These are phyloP conservation scores for Dendrolimus kikuchii DNA, from an alignment of 1,140 invertebrate species.

Conservation along the genomic window DNA sequence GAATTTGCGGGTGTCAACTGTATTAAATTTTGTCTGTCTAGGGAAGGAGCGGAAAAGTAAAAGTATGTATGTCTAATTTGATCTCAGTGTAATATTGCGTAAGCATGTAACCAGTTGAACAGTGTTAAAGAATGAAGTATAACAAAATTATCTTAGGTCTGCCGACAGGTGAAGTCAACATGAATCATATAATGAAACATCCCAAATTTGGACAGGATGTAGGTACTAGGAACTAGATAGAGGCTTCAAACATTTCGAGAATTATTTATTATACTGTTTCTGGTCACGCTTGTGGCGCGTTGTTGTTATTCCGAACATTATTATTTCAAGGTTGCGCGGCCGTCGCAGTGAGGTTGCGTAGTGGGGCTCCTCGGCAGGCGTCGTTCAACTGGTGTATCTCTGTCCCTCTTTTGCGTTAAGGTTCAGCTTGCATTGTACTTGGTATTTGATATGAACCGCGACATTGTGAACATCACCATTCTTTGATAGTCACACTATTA, in stretches of 20 bases:
- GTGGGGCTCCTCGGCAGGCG: conserved; percentile 68
- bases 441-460: conserved; percentile 52
- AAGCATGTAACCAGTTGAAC: too few species aligned
- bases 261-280: conserved; percentile 60
- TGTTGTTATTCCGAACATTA: conserved; percentile 70
- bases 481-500: conserved; percentile 38
- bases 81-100: too few species aligned
- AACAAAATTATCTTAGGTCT: too few species aligned
- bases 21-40: conserved; percentile 7
- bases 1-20: conserved; percentile 27
- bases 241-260: conserved; percentile 45
- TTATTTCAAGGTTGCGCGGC: conserved; percentile 70
- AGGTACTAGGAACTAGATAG: conserved; percentile 28
- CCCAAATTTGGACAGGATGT: conserved; percentile 25
- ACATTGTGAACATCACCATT: conserved; percentile 44
- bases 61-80: too few species aligned
- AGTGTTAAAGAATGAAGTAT: too few species aligned
- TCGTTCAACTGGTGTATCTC: conserved; percentile 53
- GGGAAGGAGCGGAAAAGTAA: too few species aligned
- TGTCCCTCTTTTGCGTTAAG: conserved; percentile 59
- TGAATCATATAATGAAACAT: background rate
- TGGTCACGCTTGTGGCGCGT: conserved; percentile 65
- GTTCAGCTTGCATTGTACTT: conserved; percentile 55
- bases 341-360: conserved; percentile 67
- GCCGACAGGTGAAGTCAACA: too few species aligned